Evolutionary conservation across 2,797 vertebrate genomes (phyloP).

Genomic region (Kryptopterus vitreolus): DNA sequence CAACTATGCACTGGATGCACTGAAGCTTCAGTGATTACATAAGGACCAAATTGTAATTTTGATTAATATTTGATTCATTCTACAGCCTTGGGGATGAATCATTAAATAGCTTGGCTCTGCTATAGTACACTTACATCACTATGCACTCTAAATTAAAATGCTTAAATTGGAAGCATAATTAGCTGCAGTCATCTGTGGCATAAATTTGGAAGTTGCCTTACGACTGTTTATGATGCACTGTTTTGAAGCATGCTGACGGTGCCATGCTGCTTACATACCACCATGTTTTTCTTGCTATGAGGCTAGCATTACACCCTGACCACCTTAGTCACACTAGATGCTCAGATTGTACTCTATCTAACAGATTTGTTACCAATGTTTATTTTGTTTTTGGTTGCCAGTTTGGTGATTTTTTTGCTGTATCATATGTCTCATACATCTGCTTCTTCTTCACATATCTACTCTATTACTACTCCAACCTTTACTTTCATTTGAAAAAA

Average conservation of each 20-base stretch:
- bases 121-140: conserved; percentile 12
- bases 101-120: conserved; percentile 35
- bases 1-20: conserved; percentile 21
- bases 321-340: neutral
- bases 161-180: conserved; percentile 28
- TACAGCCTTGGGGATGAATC: conserved; percentile 26
- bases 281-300: neutral
- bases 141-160: conserved; percentile 27
- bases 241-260: neutral
- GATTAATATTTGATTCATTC: conserved; percentile 36
- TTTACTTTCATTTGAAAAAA: neutral
- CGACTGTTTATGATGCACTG: conserved; percentile 8
- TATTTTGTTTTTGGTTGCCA: neutral
- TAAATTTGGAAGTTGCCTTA: conserved; percentile 13
- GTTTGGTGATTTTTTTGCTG: too few relatives aligned
- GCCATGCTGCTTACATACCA: neutral
- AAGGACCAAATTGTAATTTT: conserved; percentile 31
- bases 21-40: conserved; percentile 20
- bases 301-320: neutral
- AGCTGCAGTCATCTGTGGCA: neutral
- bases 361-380: neutral
- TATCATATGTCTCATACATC: neutral
- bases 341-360: neutral
- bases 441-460: neutral
- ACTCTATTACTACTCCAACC: neutral